Percentiles rank a stretch among this genome's conserved stretches.
Evolutionary conservation across 2,797 vertebrate species (phyloP).

Genomic region (Dipus sagitta): DNA sequence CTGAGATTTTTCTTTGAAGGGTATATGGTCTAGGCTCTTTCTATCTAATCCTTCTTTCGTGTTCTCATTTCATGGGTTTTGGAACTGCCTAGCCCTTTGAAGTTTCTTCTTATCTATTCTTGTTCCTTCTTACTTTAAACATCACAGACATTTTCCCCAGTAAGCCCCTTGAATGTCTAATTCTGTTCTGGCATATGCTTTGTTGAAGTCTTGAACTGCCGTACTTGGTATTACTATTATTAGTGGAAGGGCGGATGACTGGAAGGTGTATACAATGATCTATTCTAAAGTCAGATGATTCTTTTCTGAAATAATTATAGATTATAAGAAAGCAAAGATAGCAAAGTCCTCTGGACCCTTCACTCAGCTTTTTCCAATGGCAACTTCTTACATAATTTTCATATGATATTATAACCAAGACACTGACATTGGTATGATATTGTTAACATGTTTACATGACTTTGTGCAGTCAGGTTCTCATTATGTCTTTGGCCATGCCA

Average conservation of each 20-base stretch:
- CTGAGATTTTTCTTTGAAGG: not conserved
- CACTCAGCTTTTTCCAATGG: not conserved
- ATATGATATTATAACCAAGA: conserved; percentile 38
- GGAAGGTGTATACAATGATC: not conserved
- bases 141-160: not conserved
- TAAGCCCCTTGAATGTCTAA: not conserved
- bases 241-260: not conserved
- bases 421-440: conserved; percentile 25
- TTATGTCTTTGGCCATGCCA: conserved; percentile 40
- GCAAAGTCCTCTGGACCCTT: not conserved
- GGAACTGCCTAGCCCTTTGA: not conserved
- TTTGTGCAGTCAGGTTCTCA: conserved; percentile 36
- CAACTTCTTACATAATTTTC: conserved; percentile 32
- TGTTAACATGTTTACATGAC: conserved; percentile 19
- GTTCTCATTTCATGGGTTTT: not conserved
- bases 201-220: not conserved
- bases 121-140: not conserved
- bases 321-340: conserved; percentile 29
- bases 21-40: not conserved
- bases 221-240: not conserved
- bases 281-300: not conserved
- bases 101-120: not conserved
- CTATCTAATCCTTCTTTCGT: not conserved
- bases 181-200: conserved; percentile 23
- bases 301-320: conserved; percentile 22